These are phyloP conservation scores for Petrocephalus sullivani DNA, from an alignment of 2,797 vertebrate species.

Conservation along the genomic window DNA sequence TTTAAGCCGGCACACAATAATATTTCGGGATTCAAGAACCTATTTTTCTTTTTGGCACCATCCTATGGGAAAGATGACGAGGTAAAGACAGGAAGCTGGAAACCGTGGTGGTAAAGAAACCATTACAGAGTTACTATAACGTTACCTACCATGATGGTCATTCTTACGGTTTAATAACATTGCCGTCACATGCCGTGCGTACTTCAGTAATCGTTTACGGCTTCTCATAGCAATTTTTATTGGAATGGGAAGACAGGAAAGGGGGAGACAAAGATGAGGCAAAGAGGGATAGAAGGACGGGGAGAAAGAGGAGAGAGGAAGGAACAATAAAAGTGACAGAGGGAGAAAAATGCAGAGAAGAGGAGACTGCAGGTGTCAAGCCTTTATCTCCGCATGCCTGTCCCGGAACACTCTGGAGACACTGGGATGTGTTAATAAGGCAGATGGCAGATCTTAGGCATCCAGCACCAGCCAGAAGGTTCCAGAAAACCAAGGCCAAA, in stretches of 20 bases:
- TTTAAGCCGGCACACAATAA: not conserved
- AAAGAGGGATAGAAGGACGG: not conserved
- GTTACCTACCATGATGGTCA: not conserved
- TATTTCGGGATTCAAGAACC: not conserved
- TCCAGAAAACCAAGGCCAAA: not conserved
- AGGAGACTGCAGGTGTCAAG: not conserved
- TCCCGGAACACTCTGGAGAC: conserved; percentile 30
- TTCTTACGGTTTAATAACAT: not conserved
- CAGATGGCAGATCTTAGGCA: conserved; percentile 43
- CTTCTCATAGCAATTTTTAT: not conserved
- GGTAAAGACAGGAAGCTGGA: not conserved
- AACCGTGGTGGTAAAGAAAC: not conserved
- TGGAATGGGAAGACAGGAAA: not conserved
- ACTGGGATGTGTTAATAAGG: conserved; percentile 25
- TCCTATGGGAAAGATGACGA: not conserved
- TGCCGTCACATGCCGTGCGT: not conserved
- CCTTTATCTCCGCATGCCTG: conserved; percentile 10
- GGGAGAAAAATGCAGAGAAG: not conserved
- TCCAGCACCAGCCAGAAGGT: conserved; percentile 35
- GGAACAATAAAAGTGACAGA: not conserved
- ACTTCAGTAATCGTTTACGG: not conserved
- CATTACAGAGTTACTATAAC: not conserved
- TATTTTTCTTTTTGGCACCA: not conserved
- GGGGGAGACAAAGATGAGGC: not conserved
- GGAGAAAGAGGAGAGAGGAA: not conserved